Conservation (phyloP, 2,888 invertebrate genomes). For the Seira musarum region DNA sequence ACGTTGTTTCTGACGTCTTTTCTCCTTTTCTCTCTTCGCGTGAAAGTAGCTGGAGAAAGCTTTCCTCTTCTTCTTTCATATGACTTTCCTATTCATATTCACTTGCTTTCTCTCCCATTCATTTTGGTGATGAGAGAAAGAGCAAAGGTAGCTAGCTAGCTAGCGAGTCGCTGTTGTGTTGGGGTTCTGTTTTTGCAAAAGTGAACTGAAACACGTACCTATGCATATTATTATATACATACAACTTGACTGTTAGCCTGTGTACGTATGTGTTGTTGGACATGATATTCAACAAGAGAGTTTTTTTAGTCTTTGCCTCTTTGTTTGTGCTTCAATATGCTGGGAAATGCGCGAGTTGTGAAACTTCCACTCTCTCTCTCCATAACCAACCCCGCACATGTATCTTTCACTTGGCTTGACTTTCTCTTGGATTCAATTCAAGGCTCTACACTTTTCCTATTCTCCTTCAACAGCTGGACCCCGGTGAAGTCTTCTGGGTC, state of each 20-base stretch:
- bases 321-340: conserved; percentile 40
- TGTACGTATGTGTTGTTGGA: neutral
- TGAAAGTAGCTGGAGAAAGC: conserved; percentile 50
- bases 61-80: conserved; percentile 8
- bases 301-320: neutral
- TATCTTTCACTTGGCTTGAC: neutral
- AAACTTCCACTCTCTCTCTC: conserved; percentile 7
- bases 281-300: conserved; percentile 45
- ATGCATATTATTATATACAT: too few relatives aligned
- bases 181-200: too few relatives aligned
- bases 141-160: conserved; percentile 15
- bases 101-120: neutral
- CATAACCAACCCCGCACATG: neutral
- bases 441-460: neutral
- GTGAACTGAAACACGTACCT: too few relatives aligned
- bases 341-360: conserved; percentile 56
- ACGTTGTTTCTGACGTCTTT: conserved; percentile 50
- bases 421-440: neutral
- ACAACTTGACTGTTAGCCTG: too few relatives aligned
- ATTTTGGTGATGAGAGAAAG: conserved; percentile 1
- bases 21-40: conserved; percentile 24
- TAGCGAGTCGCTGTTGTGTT: too few relatives aligned
- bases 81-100: neutral
- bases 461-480: conserved; percentile 17
- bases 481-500: conserved; percentile 6